A percentile compares a stretch with the other conserved stretches of the same genome.
Evolutionary conservation across 2,113 vertebrate genomes (phyloP).

Genomic region (Malurus elegans): DNA sequence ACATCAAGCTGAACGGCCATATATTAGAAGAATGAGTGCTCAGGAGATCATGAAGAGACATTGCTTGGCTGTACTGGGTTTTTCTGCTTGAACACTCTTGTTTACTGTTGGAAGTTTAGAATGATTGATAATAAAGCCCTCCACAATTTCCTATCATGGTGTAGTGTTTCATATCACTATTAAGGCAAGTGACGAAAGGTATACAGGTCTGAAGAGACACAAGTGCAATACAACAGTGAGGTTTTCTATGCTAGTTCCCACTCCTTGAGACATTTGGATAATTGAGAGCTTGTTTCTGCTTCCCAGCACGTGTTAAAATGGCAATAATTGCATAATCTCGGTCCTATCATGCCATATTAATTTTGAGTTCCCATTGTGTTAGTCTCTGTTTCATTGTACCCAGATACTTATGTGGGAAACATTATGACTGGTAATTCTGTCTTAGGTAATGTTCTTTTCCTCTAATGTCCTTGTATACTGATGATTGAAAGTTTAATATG

Average conservation of each 20-base stretch:
- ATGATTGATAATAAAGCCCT: not conserved
- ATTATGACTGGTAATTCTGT: not conserved
- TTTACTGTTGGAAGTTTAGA: not conserved
- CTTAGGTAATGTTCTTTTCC: not conserved
- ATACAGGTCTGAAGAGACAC: not conserved
- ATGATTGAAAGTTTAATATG: not conserved
- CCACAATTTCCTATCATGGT: not conserved
- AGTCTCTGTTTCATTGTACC: not conserved
- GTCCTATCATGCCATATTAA: not conserved
- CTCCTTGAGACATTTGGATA: not conserved
- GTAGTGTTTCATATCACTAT: not conserved
- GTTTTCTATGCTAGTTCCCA: not conserved
- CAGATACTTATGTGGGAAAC: not conserved
- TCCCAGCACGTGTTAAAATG: not conserved
- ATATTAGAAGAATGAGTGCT: not conserved
- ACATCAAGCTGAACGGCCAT: not conserved
- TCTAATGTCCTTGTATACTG: not conserved
- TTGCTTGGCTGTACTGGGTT: not conserved
- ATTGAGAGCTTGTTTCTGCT: slow-evolving; percentile 31
- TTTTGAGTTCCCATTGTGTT: not conserved
- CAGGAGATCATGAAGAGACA: not conserved
- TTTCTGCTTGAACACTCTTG: not conserved
- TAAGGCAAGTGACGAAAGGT: not conserved
- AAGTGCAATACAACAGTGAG: not conserved
- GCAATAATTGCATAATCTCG: not conserved